Evolutionary conservation across 2,113 vertebrate genomes (phyloP), one percentile per base, ranked within the genome.

Genomic region (Holacanthus passer): DNA sequence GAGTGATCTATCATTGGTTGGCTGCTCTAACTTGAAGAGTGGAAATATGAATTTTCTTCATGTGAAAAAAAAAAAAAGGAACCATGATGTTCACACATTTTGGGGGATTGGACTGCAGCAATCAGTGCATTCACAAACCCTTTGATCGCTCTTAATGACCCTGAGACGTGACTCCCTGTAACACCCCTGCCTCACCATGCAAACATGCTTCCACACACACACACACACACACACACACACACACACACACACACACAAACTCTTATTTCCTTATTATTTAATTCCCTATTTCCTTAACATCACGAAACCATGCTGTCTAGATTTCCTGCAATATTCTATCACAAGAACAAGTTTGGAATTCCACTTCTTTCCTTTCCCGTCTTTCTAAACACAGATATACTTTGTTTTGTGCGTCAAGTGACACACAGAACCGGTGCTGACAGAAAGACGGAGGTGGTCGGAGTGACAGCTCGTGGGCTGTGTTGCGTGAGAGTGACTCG

Each of bases 401-500:
- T 73, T 77, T 87, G n/a, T 72, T 79, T 81, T 55, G 31, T 81
- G 39, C 39, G 53, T 85, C 53, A 77, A 76, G 41, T 58, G 59
- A 88, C 78, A 85, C 43, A 20, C 48, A 77, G 67, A 39, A 3
- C 20, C 43, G 22, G 73, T 22, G 41, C 66, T 68, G 76, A 87
- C 81, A 59, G 80, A 87, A 72, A 73, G 70, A 69, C 39, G 16
- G 74, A 79, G 80, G 76, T 75, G 85, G 84, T 77, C 71, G 55
- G 82, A 91, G 85, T 87, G 90, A 92, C 90, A 92, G 88, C 71
- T 81, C 66, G 27, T 53, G 62, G 85, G 78, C 87, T 65, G 50
- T 48, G 72, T 90, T 92, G 89, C 84, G 86, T 92, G 94, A 90
- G 92, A 92, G 87, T 85, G 87, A 73, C 82, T 77, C 17, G 37